Evolutionary conservation across 1,140 invertebrate genomes (phyloP), one percentile per base, ranked within the genome.

Genomic region (Euwallacea fornicatus): DNA sequence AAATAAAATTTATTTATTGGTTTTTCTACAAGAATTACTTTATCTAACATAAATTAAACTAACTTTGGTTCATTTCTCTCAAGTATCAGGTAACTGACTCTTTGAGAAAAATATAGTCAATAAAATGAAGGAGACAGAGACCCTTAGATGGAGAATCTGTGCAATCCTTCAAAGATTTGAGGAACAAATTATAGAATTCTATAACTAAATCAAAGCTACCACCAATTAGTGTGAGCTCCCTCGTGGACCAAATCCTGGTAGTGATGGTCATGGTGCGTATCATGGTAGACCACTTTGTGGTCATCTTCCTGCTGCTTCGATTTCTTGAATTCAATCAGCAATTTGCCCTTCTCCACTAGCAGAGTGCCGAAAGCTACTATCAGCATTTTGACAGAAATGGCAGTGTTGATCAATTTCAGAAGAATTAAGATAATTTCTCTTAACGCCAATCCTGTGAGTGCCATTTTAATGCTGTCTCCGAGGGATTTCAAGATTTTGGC

Each of bases 231-330:
- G 46, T 2, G 7, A 11, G 62, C 47, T 8, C 16, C 16, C 11
- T 11, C 44, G 41, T 64, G 16, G 15, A 15, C 62, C 44, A 50
- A 21, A 64, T 64, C 46, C 7, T 64, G n/a, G 43, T 56, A 66
- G 50, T 66, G 63, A 61, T 68, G 66, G 43, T 68, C 54, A 42
- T 68, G 54, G 41, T 60, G 59, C 16, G 55, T 42, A 7, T 58
- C n/a, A n/a, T 68, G 8, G 9, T 68, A 53, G 50, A 58, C 16
- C 7, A 60, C 13, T 6, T 58, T 16, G 6, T 56, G 15, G 10
- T 43, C 1, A 42, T 66, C 10, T 13, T 59, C 56, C 13, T 68
- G 15, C 7, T 55, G 9, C 10, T 68, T 60, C 1, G 44, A 50
- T 9, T 68, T 68, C 15, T 68, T 68, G 2, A 68, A 7, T 10